These are phyloP conservation scores for Hipposideros larvatus DNA, from an alignment of 2,797 vertebrate genomes.

Conservation along the genomic window DNA sequence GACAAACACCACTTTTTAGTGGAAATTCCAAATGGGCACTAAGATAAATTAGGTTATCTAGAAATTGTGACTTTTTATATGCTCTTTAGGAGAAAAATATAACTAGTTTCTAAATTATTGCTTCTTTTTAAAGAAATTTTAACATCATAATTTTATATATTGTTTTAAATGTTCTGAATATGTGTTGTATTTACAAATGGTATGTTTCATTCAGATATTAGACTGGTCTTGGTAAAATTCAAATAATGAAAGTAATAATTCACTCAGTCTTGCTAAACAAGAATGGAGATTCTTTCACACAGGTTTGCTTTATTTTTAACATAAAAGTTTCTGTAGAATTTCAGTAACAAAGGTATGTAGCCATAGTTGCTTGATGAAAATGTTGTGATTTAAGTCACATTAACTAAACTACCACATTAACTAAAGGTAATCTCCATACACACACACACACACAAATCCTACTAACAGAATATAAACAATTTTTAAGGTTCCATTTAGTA, in stretches of 20 bases:
- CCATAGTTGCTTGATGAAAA: background rate
- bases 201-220: background rate
- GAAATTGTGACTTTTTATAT: background rate
- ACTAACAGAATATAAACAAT: background rate
- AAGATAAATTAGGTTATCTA: background rate
- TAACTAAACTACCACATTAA: background rate
- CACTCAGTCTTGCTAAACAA: background rate
- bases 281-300: background rate
- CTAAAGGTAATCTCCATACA: background rate
- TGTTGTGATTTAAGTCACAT: background rate
- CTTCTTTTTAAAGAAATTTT: background rate
- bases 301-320: background rate
- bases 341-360: background rate
- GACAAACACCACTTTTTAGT: background rate
- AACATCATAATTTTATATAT: background rate
- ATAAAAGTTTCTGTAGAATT: background rate
- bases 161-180: background rate
- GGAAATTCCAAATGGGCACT: background rate
- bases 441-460: background rate
- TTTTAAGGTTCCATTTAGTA: background rate
- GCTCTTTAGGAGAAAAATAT: background rate
- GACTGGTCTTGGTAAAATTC: background rate
- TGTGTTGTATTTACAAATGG: background rate
- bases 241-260: background rate
- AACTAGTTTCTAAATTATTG: background rate